A percentile compares a stretch with the other conserved stretches of the same genome.
These are phyloP conservation scores for Ylistrum balloti DNA, from an alignment of 1,140 invertebrate species.

Conservation along the genomic window DNA sequence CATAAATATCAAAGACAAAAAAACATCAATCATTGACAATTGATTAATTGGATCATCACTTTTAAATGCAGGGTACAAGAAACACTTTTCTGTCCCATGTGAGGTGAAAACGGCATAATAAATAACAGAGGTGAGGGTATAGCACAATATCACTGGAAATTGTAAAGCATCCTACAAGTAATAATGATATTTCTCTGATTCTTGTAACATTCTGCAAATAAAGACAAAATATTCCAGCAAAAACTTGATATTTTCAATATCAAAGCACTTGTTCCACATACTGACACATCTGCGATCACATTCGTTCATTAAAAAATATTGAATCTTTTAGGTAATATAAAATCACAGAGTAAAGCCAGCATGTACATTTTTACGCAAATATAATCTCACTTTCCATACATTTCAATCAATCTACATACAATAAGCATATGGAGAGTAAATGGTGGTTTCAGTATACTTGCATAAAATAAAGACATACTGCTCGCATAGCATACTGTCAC, in stretches of 20 bases:
- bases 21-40: too few species aligned
- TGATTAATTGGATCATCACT: too few species aligned
- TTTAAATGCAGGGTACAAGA: too few species aligned
- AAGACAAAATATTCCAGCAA: too few species aligned
- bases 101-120: too few species aligned
- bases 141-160: too few species aligned
- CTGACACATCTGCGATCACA: not conserved
- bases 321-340: constrained; percentile 30
- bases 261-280: constrained; percentile 34
- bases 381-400: constrained; percentile 6
- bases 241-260: not conserved
- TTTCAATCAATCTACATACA: not conserved
- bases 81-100: too few species aligned
- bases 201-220: too few species aligned
- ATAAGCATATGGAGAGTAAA: constrained; percentile 34
- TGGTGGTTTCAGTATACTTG: constrained; percentile 24
- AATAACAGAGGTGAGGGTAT: too few species aligned
- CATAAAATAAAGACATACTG: constrained; percentile 18
- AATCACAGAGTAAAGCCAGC: constrained; percentile 37
- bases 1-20: too few species aligned
- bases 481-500: not conserved
- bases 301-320: constrained; percentile 40
- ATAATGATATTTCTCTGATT: too few species aligned
- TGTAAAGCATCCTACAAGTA: too few species aligned
- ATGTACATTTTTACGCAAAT: not conserved